Evolutionary conservation across 2,888 invertebrate genomes (phyloP), one percentile per base, ranked within the genome.

Genomic region (Eucriotettix oculatus): DNA sequence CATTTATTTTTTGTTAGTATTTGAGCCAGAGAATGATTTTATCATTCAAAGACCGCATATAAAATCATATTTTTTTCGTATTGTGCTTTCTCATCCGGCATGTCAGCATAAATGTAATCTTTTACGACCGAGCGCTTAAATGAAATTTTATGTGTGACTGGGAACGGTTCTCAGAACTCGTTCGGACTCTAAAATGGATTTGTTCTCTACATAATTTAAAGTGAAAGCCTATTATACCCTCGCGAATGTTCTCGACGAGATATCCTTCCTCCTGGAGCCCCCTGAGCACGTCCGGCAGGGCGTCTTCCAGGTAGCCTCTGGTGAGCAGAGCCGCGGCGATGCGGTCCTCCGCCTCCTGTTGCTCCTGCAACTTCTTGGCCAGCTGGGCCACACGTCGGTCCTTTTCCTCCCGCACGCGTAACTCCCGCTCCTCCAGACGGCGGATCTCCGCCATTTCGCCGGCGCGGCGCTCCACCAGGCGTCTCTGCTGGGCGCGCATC

Each of bases 301-400:
- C 79, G 73, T 90, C 89, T 40, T 88, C 87, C 71, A 94, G 83
- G 74, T 92, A 91, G 63, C 89, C 90, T 68, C 88, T 88, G 70
- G 92, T 82, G 63, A 94, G 81, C 64, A 87, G 85, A 41, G 88
- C 83, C 1, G 90, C 90, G 1, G 88, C 87, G 52, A 89, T 85
- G 63, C 89, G 85, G 70, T 87, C 85, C 67, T 90, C 86, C 71
- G 76, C 86, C 77, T 76, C 79, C 76, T 71, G 79, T 70, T 87
- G 85, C 70, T 91, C 85, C 61, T 78, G 79, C 69, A 87, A 77
- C 66, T 89, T 81, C 63, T 85, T 78, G 68, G 17, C 17, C 53
- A 16, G 53, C 53, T 53, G 54, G n/a, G 54, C 10, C 17, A 54
- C 54, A 17, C 54, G 54, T 11, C 17, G 17, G 29, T 55, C 61